Base-by-base conservation (phyloP, 2,113 vertebrate genomes). In the Pelvicachromis taeniatus region DNA sequence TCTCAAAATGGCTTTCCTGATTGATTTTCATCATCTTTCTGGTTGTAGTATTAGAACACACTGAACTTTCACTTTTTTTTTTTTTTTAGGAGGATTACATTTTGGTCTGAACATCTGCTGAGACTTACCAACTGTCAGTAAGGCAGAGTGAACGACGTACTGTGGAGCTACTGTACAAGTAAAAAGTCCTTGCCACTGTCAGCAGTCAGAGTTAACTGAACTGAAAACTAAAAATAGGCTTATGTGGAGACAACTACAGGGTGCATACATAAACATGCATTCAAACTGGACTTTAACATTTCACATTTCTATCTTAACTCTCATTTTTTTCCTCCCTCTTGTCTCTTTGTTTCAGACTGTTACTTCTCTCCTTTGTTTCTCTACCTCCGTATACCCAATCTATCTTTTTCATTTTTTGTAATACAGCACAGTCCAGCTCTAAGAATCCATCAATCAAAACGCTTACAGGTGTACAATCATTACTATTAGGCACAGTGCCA, bases 391-490 rank as follows among this genome's bases (percentile, higher is more conserved):
- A 42, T 9, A 52, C 35, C 31, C 42, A 33, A n/a, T 70, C 26
- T 33, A 19, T 21, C 42, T 52, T 48, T 81, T 17, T 84, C 19
- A 73, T 77, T 55, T 38, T 61, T 78, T 75, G 16, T 2, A 75
- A 75, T 52, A 75, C 10, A 75, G 21, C 45, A 55, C 85, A 65
- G 80, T 68, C 84, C 29, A 16, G 17, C 35, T 21, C 63, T 42
- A 50, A 80, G 59, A 31, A 70, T 55, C 55, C 65, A 85, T 91
- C 91, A 83, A 91, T 93, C 91, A 92, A 87, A 91, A 73, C 63
- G 82, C 85, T 80, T 83, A 63, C 84, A 90, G 82, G 80, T 90
- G 80, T 77, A 81, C 77, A 85, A 58, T 26, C 70, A 42, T 58
- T 75, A 48, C 63, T 45, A 26, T 50, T 50, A 73, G 68, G 68